phyloP scores from a whole-genome alignment of 2,113 vertebrate genomes.

The Steatornis caripensis region DNA sequence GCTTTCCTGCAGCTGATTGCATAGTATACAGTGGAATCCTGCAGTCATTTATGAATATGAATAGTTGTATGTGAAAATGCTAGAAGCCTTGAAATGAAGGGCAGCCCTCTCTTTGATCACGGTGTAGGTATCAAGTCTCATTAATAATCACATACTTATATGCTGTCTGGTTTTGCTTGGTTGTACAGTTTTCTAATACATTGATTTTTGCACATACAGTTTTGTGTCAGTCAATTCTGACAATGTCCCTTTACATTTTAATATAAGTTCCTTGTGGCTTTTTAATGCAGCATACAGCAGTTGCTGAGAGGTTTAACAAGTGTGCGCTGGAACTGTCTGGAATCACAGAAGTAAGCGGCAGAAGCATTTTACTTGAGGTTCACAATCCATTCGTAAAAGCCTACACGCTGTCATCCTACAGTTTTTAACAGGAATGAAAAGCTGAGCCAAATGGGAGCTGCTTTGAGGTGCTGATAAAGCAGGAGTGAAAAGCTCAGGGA shows the following conservation, averaged over 20 bases:
- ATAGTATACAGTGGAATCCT: neutral
- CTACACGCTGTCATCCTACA: neutral
- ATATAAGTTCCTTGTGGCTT: neutral
- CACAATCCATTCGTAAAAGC: neutral
- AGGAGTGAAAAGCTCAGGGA: neutral
- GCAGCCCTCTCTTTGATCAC: neutral
- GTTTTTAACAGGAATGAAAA: neutral
- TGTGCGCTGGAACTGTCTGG: neutral
- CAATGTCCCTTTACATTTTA: neutral
- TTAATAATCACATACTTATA: neutral
- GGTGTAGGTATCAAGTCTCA: neutral
- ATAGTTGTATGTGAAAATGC: neutral
- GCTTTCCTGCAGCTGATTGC: neutral
- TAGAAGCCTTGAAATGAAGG: neutral
- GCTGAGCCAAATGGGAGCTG: neutral
- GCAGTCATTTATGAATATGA: neutral
- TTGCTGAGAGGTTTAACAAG: neutral
- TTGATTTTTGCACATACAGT: neutral
- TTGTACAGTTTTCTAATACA: neutral
- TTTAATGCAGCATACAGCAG: neutral
- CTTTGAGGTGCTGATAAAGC: neutral
- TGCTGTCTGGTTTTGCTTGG: neutral
- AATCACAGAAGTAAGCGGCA: neutral
- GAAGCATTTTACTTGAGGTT: neutral
- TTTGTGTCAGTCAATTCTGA: neutral